Percentiles rank a stretch among this genome's conserved stretches.
Conservation (phyloP, 35 echinoderm and acorn worm species). For the Acanthaster planci region DNA sequence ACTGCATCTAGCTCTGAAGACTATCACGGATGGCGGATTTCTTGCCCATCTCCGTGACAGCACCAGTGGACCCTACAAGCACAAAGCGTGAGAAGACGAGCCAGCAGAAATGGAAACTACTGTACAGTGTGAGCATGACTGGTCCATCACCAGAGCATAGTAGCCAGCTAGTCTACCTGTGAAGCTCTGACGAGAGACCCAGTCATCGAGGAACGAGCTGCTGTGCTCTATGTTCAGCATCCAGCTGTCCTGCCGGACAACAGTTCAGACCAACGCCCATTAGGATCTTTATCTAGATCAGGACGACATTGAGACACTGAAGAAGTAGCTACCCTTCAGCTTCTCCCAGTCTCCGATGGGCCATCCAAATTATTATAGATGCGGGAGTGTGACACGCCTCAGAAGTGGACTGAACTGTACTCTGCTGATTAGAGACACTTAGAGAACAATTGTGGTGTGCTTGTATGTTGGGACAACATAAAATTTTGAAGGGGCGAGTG, state of each 20-base stretch:
- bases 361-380: background rate
- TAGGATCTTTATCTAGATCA: background rate
- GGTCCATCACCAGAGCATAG: background rate
- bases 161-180: background rate
- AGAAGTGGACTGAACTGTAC: background rate
- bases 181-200: background rate
- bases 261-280: background rate
- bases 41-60: background rate
- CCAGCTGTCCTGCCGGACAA: background rate
- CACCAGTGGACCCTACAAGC: too few relatives aligned
- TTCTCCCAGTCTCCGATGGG: background rate
- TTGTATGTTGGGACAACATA: background rate
- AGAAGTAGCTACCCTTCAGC: background rate
- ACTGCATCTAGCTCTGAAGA: background rate
- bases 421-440: background rate
- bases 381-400: background rate
- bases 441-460: background rate
- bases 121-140: background rate
- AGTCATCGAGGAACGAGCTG: background rate
- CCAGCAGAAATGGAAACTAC: constrained; percentile 3
- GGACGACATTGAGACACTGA: background rate
- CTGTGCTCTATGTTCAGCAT: background rate
- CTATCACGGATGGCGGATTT: background rate
- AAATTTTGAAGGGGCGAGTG: background rate
- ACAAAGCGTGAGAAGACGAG: too few relatives aligned